Evolutionary conservation across 2,888 invertebrate species (phyloP), one percentile per base, ranked within the genome.

Genomic region (Leuctra nigra): DNA sequence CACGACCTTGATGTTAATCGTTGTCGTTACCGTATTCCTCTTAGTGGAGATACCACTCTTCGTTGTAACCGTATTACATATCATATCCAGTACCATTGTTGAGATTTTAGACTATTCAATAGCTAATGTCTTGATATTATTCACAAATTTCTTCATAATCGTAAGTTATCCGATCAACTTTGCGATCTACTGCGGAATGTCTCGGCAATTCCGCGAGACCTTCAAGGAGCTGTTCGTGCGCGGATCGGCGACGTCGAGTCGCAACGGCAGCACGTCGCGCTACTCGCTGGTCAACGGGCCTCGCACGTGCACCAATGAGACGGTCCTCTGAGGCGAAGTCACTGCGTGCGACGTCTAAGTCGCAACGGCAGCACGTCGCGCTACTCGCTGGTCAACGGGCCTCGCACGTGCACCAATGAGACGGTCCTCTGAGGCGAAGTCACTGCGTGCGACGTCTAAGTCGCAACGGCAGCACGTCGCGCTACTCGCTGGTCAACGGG

Each of bases 131-230:
- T 77, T 89, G 61, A 86, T 91, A 57, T 71, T 88, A 60, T 83
- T 91, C 68, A 91, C 91, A 11, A 95, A 95, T 75, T 92, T 95
- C 74, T 87, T 91, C 70, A 89, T 96, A 59, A 86, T 93, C 58
- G 80, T 92, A 36, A 91, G 91, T 47, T 94, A 94, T 72, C 93
- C 93, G 11, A 86, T 94, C 57, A 94, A 95, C 71, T 95, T 96
- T 68, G 94, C 92, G 59, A 93, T 95, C 63, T 96, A 96, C 68
- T 95, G 94, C 70, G 93, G 93, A 20, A 97, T 96, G 96, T 92
- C 91, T 29, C 77, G 91, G 29, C 92, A 91, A 70, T 96, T 96
- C 72, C 78, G 96, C 53, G 92, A 94, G 70, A 95, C 95, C 0
- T 96, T 96, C 71, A 91, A 90, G 67, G 87, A 87, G 66, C 69